These are phyloP conservation scores for Cyprinus carpio DNA, from an alignment of 2,113 vertebrate species.

Conservation along the genomic window DNA sequence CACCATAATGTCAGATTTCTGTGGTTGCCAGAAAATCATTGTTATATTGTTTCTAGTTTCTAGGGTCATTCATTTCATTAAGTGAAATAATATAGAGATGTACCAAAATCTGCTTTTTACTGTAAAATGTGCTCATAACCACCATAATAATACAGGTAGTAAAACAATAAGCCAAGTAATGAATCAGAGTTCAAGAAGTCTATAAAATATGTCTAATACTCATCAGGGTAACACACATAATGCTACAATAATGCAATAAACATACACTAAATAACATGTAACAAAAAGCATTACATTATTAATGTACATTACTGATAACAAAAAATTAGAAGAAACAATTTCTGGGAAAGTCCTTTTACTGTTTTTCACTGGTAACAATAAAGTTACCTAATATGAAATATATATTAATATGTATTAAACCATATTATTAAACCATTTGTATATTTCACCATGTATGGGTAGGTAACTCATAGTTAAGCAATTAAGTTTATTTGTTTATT, in stretches of 20 bases:
- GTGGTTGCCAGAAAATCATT: background rate
- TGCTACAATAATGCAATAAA: background rate
- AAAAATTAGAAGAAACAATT: background rate
- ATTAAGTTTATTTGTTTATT: background rate
- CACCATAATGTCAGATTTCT: background rate
- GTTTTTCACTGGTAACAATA: background rate
- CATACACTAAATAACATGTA: background rate
- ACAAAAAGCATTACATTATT: background rate
- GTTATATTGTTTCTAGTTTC: background rate
- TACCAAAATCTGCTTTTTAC: background rate
- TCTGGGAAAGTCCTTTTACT: background rate
- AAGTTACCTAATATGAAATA: no score
- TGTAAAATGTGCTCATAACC: background rate
- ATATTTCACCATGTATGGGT: background rate
- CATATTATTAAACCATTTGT: background rate
- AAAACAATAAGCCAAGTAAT: background rate
- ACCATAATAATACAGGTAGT: background rate
- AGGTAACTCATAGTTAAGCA: background rate
- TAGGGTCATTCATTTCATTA: background rate
- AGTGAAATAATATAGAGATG: background rate
- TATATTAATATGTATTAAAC: no score
- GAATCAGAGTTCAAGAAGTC: background rate
- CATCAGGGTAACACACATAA: background rate
- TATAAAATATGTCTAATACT: background rate
- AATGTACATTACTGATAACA: background rate